phyloP scores from a whole-genome alignment of 2,797 vertebrate genomes.

The Oophaga sylvatica region DNA sequence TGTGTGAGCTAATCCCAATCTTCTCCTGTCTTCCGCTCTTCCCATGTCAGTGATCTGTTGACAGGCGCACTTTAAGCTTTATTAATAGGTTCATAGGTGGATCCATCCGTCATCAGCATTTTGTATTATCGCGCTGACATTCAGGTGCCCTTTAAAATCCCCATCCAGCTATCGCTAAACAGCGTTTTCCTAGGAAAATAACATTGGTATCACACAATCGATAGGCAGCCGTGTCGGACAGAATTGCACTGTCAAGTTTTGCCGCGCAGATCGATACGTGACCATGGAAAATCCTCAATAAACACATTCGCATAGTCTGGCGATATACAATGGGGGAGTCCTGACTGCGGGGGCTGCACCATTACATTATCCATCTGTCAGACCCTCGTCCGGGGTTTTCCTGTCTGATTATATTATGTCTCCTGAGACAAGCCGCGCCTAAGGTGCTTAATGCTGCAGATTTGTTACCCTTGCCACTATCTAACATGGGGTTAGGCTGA shows the following conservation, averaged over 20 bases:
- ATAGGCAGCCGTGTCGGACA: constrained; percentile 19
- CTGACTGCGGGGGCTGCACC: neutral
- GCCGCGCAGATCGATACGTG: constrained; percentile 1
- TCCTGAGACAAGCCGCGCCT: too few relatives aligned
- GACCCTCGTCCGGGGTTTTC: too few relatives aligned
- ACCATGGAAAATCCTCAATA: neutral
- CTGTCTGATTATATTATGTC: too few relatives aligned
- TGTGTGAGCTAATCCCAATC: neutral
- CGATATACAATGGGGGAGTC: neutral
- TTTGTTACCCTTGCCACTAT: too few relatives aligned
- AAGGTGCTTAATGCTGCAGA: too few relatives aligned
- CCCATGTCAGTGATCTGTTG: neutral
- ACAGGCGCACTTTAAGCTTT: neutral
- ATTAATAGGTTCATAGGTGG: neutral
- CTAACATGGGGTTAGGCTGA: too few relatives aligned
- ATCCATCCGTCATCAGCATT: constrained; percentile 5
- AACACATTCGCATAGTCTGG: neutral
- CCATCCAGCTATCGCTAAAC: neutral
- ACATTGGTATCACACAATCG: constrained; percentile 16
- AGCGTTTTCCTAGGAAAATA: constrained; percentile 11
- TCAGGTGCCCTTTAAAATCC: constrained; percentile 18
- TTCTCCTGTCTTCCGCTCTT: neutral
- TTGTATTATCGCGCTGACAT: neutral
- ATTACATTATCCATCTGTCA: too few relatives aligned
- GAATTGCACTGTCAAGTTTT: constrained; percentile 26